phyloP scores from a whole-genome alignment of 2,888 invertebrate genomes.

The Drosophila multiciliata region DNA sequence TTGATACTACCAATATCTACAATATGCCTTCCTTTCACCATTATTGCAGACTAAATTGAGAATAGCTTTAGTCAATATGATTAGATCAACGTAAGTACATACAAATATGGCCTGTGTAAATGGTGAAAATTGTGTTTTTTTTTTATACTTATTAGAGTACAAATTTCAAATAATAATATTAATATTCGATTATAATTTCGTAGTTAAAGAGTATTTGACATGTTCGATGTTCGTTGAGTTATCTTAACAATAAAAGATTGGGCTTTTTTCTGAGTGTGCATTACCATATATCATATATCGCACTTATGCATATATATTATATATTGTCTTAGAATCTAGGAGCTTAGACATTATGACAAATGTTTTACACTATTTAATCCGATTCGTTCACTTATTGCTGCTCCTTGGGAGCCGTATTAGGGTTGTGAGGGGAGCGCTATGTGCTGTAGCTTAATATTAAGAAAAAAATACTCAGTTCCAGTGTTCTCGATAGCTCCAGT shows the following conservation, averaged over 20 bases:
- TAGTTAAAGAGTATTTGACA: slow-evolving; percentile 14
- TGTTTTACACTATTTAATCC: slow-evolving; percentile 65
- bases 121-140: slow-evolving; percentile 40
- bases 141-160: slow-evolving; percentile 27
- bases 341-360: slow-evolving; percentile 72
- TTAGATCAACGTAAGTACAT: slow-evolving; percentile 60
- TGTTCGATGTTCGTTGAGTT: slow-evolving; percentile 8
- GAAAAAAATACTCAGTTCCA: slow-evolving; percentile 80
- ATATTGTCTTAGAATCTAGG: slow-evolving; percentile 39
- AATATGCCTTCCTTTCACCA: slow-evolving; percentile 45
- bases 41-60: slow-evolving; percentile 58
- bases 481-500: slow-evolving; percentile 74
- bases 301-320: slow-evolving; percentile 24
- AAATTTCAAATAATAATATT: slow-evolving; percentile 29
- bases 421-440: slow-evolving; percentile 50
- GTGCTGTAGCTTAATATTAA: slow-evolving; percentile 68
- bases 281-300: slow-evolving; percentile 15
- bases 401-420: slow-evolving; percentile 77
- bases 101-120: slow-evolving; percentile 57
- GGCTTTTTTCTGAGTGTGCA: slow-evolving; percentile 9
- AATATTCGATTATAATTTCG: slow-evolving; percentile 42
- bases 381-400: slow-evolving; percentile 71
- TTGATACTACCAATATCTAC: slow-evolving; percentile 39
- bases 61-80: slow-evolving; percentile 55
- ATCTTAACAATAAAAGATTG: slow-evolving; percentile 24